phyloP scores from a whole-genome alignment of 1,140 invertebrate genomes.

The Lineus longissimus region DNA sequence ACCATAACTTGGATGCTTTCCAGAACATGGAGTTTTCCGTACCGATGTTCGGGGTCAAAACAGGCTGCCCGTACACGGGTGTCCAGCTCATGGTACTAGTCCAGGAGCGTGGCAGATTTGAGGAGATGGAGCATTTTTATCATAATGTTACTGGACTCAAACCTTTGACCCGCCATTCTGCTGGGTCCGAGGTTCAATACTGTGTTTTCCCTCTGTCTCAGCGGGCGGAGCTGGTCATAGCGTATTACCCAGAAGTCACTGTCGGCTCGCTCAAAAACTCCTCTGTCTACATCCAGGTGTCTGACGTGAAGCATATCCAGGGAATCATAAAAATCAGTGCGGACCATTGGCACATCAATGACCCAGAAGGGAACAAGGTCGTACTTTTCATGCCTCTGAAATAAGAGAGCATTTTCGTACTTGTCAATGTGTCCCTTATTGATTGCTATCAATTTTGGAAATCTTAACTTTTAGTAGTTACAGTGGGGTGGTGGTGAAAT shows the following conservation, averaged over 20 bases:
- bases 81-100: neutral
- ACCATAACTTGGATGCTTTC: neutral
- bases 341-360: slow-evolving; percentile 1
- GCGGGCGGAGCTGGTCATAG: neutral
- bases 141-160: neutral
- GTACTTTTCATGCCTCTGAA: slow-evolving; percentile 1
- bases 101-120: neutral
- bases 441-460: too few species aligned
- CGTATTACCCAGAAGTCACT: slow-evolving; percentile 1
- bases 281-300: slow-evolving; percentile 5
- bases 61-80: neutral
- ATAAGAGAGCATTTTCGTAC: too few species aligned
- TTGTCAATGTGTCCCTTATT: too few species aligned
- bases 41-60: neutral
- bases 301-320: neutral
- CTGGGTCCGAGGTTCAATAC: neutral
- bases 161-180: neutral
- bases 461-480: too few species aligned
- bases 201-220: neutral
- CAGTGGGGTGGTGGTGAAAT: too few species aligned
- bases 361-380: neutral
- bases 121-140: slow-evolving; percentile 1
- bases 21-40: neutral
- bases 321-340: neutral
- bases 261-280: neutral